Percentiles rank a stretch among this genome's conserved stretches.
These are phyloP conservation scores for Trichogramma dendrolimi DNA, from an alignment of 2,888 invertebrate genomes.

Conservation along the genomic window DNA sequence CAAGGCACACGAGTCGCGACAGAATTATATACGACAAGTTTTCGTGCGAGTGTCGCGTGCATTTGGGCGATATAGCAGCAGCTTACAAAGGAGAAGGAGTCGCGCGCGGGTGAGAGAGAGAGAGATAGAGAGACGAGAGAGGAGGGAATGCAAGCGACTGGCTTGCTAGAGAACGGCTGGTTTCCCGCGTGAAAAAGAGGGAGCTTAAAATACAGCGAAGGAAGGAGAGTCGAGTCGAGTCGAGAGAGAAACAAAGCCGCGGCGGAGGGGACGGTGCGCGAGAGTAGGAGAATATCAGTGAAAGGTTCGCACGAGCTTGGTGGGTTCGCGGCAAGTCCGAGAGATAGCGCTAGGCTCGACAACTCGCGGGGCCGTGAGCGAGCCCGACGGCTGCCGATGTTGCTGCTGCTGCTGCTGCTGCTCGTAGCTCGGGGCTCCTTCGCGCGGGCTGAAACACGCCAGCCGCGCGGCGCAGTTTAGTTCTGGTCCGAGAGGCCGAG, in stretches of 20 bases:
- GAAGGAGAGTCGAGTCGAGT: not conserved
- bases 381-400: no score
- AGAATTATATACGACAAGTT: no score
- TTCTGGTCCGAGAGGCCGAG: constrained; percentile 14
- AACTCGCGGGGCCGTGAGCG: no score
- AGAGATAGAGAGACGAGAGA: not conserved
- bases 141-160: constrained; percentile 10
- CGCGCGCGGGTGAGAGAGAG: constrained; percentile 12
- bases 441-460: not conserved
- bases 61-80: no score
- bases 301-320: constrained; percentile 27
- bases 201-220: not conserved
- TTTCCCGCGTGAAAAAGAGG: not conserved
- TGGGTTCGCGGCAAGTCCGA: constrained; percentile 46
- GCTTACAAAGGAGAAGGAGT: constrained; percentile 15
- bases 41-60: no score
- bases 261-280: constrained; percentile 21
- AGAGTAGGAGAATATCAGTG: not conserved
- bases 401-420: no score
- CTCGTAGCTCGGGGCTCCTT: no score
- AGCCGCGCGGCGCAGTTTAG: constrained; percentile 56
- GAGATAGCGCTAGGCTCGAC: constrained; percentile 57
- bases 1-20: no score
- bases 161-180: no score
- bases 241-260: constrained; percentile 1